Base-by-base conservation (phyloP, 2,888 invertebrate species). In the Volucella bombylans region DNA sequence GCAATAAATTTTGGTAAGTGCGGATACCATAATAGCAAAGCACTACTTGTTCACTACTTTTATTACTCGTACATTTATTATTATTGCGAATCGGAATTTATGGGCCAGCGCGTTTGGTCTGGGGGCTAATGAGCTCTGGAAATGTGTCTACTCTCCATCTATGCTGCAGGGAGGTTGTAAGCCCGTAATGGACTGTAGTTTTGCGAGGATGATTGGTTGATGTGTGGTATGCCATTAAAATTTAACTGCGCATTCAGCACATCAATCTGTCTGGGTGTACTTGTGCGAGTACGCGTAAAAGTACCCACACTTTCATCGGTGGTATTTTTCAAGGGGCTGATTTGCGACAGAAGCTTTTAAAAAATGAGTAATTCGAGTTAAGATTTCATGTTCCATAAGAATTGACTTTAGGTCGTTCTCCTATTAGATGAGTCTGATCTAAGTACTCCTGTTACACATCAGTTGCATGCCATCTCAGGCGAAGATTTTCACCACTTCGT, bases 21-120 rank as follows among this genome's bases (percentile, higher is more conserved):
- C 85, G 85, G 85, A 85, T 85, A 71, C 80, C 62, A 59, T 85
- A 76, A 85, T 80, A 57, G 80, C 62, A 52, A 62, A 80, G 85
- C 76, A 85, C 69, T 85, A 80, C 74, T 81, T 76, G 85, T 57
- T 76, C 85, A 85, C 65, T 80, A 81, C 72, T 85, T 81, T 85
- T 85, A 77, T 81, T 81, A 6, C 31, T 31, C 31, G 31, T 31
- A 85, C 81, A 85, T 80, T 85, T 85, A 81, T 85, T 85, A 85
- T 80, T 85, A 80, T 85, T 81, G 76, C 62, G 85, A 67, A 52
- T 39, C 69, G 41, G 15, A 77, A 80, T 81, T 80, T 85, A 85
- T 85, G 74, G 68, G 62, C 61, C 52, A 74, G 43, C 50, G 59
- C 54, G 69, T 55, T 57, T 50, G 57, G 69, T 57, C n/a, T 69